A percentile compares a stretch with the other conserved stretches of the same genome.
Evolutionary conservation across 1,140 invertebrate species (phyloP).

Genomic region (Pseudoatta argentina): DNA sequence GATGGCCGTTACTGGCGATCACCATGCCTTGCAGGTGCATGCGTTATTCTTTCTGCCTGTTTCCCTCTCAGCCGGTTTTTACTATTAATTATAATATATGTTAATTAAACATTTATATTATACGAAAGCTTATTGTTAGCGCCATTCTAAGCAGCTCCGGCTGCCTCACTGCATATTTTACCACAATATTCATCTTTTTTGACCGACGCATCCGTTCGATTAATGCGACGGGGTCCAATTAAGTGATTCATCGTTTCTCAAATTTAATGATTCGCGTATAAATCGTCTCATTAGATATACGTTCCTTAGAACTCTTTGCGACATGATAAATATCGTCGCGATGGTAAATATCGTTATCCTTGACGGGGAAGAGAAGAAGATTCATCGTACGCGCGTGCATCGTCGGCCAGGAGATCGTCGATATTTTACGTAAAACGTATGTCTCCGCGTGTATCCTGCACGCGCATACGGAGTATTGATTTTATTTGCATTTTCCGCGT

Average conservation of each 20-base stretch:
- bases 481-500: slow-evolving; percentile 46
- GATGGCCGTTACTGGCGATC: slow-evolving; percentile 66
- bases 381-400: neutral
- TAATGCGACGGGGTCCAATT: neutral
- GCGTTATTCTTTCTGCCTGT: neutral
- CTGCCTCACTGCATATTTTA: neutral
- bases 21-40: slow-evolving; percentile 66
- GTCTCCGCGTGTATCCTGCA: neutral
- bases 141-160: neutral
- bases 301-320: neutral
- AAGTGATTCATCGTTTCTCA: slow-evolving; percentile 34
- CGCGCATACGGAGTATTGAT: neutral
- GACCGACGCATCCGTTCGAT: slow-evolving; percentile 29
- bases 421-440: slow-evolving; percentile 22
- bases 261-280: slow-evolving; percentile 33
- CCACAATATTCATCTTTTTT: neutral
- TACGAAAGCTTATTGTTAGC: neutral
- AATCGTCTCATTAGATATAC: slow-evolving; percentile 13
- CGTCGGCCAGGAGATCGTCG: neutral
- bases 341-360: slow-evolving; percentile 27
- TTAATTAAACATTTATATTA: slow-evolving; percentile 52
- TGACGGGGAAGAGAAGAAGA: slow-evolving; percentile 3
- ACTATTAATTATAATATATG: slow-evolving; percentile 29
- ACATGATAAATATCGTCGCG: neutral
- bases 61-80: neutral